Base-by-base conservation (phyloP, 2,113 vertebrate genomes). In the Mugil cephalus region DNA sequence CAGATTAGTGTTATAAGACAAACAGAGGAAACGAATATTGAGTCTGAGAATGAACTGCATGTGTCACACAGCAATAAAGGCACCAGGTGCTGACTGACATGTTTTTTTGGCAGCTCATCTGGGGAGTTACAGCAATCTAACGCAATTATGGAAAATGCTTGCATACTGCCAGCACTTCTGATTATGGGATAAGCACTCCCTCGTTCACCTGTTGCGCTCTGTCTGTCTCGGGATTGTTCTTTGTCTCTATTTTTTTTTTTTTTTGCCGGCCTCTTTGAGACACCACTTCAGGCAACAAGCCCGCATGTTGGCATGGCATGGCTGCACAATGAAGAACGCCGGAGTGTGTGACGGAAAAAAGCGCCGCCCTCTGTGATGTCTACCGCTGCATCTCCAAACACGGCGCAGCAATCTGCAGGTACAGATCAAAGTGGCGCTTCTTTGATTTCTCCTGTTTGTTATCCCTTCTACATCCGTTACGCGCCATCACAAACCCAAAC, bases 401-500 rank as follows among this genome's bases (percentile, higher is more conserved):
- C 53, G 56, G 7, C 14, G 12, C 11, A 0, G n/a, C 62, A 66
- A 89, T 92, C 86, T 92, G 70, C 51, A 74, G 72, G 58, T 71
- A 30, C 5, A 59, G 48, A 90, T 90, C 77, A 88, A 67, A 83
- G 60, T 7, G 15, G n/a, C 3, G 14, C 14, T 38, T 36, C 71
- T 89, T 84, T 89, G 74, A 87, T 67, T 82, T 70, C 55, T 42
- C 45, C 0, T 30, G 40, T 71, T 83, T 74, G 67, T 87, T 75
- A 83, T 70, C 48, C 24, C 71, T 56, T 55, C 43, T 35, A 19
- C 4, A 19, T 59, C 66, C 36, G 47, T 83, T 72, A 66, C 34
- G 54, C 79, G 51, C 84, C 60, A 8, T 43, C 50, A 51, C 66
- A 77, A 93, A 92, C 85, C 89, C 87, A 92, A 93, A 93, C 90